Conservation (phyloP, 2,797 vertebrate species). For the Hydrolagus colliei region DNA sequence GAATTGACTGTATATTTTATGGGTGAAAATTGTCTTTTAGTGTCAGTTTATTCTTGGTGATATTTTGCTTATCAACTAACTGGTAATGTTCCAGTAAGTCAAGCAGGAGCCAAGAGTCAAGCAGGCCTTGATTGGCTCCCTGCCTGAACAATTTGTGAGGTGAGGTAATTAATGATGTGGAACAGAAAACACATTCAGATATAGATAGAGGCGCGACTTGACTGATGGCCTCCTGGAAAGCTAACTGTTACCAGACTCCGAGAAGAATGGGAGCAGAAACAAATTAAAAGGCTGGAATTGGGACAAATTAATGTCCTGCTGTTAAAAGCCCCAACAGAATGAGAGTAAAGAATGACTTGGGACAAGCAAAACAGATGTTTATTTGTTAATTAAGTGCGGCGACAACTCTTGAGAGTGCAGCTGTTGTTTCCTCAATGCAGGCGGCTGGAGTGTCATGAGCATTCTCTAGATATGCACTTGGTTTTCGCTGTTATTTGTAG, state of each 20-base stretch:
- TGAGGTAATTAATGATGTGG: not conserved
- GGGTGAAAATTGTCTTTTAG: too few relatives aligned
- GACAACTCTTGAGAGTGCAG: not conserved
- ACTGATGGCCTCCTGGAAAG: not conserved
- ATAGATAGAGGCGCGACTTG: not conserved
- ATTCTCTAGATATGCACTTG: not conserved
- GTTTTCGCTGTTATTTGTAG: not conserved
- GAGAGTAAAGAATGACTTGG: not conserved
- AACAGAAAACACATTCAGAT: not conserved
- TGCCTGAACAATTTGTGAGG: not conserved
- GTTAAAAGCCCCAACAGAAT: not conserved
- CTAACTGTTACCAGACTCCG: not conserved
- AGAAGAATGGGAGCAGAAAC: not conserved
- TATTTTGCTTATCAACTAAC: not conserved
- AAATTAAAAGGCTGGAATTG: not conserved
- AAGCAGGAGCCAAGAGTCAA: not conserved
- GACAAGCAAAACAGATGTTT: conserved; percentile 28
- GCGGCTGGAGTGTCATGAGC: not conserved
- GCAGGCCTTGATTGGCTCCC: not conserved
- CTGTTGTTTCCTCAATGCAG: not conserved
- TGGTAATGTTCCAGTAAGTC: not conserved
- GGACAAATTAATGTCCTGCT: not conserved
- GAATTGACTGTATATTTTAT: too few relatives aligned
- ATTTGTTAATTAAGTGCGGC: conserved; percentile 26
- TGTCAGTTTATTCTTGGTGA: not conserved